These are phyloP conservation scores for Theropithecus gelada DNA, from an alignment of 2,113 vertebrate genomes.

Conservation along the genomic window DNA sequence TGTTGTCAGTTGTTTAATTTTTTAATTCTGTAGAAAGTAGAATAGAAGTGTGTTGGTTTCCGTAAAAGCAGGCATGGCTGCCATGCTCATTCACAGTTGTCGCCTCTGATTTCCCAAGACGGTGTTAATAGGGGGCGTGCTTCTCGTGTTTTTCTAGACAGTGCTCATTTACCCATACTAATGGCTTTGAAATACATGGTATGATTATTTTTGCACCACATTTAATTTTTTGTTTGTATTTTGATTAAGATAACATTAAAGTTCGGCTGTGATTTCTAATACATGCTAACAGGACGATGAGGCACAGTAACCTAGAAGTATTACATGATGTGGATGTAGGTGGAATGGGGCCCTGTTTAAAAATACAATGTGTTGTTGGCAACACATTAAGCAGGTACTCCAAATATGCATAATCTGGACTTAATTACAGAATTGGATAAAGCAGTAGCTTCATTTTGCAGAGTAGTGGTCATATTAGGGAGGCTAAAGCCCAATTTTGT, in stretches of 20 bases:
- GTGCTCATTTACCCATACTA: background rate
- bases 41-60: background rate
- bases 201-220: background rate
- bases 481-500: accelerated
- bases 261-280: background rate
- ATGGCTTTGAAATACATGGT: background rate
- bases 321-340: background rate
- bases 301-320: background rate
- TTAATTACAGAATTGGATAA: background rate
- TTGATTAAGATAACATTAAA: background rate
- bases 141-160: background rate
- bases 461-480: background rate
- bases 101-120: background rate
- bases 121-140: background rate
- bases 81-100: background rate
- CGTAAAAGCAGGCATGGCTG: background rate
- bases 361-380: background rate
- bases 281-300: background rate
- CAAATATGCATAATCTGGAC: background rate
- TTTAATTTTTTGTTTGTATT: constrained; percentile 34
- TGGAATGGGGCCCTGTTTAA: background rate
- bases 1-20: background rate
- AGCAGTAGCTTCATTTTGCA: background rate
- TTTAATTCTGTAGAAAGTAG: background rate
- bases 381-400: background rate